These are phyloP conservation scores for Sinosuthora webbiana DNA, from an alignment of 2,113 vertebrate genomes.

Conservation along the genomic window DNA sequence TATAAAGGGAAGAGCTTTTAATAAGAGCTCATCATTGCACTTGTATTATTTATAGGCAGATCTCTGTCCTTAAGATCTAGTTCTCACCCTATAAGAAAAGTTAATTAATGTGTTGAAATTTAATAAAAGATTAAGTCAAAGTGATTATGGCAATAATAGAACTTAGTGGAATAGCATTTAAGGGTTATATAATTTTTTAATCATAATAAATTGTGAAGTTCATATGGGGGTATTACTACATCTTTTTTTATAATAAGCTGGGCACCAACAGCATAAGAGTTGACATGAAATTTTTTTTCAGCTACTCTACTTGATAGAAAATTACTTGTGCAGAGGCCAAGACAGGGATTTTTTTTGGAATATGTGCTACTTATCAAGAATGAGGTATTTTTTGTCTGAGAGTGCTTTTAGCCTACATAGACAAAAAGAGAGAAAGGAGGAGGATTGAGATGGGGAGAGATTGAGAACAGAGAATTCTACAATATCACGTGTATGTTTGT, in stretches of 20 bases:
- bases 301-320: background rate
- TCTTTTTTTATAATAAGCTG: background rate
- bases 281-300: background rate
- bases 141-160: background rate
- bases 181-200: background rate
- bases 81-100: background rate
- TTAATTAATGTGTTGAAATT: background rate
- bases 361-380: background rate
- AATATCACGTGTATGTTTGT: rapidly evolving
- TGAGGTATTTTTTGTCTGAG: background rate
- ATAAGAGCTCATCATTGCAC: background rate
- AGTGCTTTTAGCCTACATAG: background rate
- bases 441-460: background rate
- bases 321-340: background rate
- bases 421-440: background rate
- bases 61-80: background rate
- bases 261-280: background rate
- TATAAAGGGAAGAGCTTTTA: background rate
- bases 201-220: background rate
- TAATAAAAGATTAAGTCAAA: background rate
- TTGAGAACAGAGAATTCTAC: background rate
- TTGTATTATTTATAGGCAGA: background rate
- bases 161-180: background rate
- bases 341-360: background rate
- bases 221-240: background rate